A percentile compares a stretch with the other conserved stretches of the same genome.
Conservation (phyloP, 2,113 vertebrate species). For the Opisthocomus hoazin region DNA sequence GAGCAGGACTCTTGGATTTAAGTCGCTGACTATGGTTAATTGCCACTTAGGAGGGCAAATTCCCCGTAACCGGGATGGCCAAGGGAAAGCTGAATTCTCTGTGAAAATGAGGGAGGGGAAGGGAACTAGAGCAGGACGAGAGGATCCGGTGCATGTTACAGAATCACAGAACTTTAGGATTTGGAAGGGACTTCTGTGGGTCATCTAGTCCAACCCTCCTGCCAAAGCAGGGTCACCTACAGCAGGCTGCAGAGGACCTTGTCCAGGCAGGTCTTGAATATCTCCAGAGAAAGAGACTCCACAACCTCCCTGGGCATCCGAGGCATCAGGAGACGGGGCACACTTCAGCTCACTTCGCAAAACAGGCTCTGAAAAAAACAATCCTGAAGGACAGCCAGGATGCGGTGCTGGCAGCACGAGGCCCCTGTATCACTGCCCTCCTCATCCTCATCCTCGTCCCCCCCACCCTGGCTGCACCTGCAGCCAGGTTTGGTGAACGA, state of each 20-base stretch:
- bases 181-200: too few relatives aligned
- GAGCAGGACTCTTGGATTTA: not conserved
- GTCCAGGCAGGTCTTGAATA: too few relatives aligned
- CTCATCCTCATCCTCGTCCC: not conserved
- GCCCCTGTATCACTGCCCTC: too few relatives aligned
- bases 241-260: too few relatives aligned
- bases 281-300: too few relatives aligned
- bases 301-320: too few relatives aligned
- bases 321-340: not conserved
- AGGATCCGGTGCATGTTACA: not conserved
- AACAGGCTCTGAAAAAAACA: not conserved
- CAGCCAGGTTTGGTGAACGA: not conserved
- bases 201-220: too few relatives aligned
- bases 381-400: not conserved
- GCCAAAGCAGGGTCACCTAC: too few relatives aligned
- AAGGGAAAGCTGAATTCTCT: not conserved
- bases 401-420: not conserved
- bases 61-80: not conserved
- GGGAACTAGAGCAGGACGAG: not conserved
- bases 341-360: not conserved
- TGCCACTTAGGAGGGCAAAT: not conserved
- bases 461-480: fast-evolving
- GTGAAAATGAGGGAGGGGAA: not conserved
- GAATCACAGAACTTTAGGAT: too few relatives aligned
- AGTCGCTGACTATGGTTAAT: not conserved